Evolutionary conservation across 2,113 vertebrate species (phyloP).

Genomic region (Pollachius pollachius): DNA sequence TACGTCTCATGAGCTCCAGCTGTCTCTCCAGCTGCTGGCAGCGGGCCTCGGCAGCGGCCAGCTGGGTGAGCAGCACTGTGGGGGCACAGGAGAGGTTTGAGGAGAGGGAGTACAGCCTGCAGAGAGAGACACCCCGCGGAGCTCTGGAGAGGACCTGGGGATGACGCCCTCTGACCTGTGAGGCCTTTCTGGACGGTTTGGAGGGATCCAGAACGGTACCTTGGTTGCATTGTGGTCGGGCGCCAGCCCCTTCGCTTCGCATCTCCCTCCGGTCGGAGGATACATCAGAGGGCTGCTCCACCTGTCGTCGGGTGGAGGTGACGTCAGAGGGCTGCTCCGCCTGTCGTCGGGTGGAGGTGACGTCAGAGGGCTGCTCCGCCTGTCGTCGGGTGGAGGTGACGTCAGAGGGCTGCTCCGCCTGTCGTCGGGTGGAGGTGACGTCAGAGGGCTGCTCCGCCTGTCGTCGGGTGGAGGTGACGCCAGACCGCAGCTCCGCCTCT

Average conservation of each 20-base stretch:
- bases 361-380: no score
- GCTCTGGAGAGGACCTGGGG: neutral
- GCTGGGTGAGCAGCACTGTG: constrained; percentile 81
- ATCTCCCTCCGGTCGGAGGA: no score
- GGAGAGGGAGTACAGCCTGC: neutral
- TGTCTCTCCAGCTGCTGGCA: constrained; percentile 88
- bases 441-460: no score
- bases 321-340: constrained; percentile 48
- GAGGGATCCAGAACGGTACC: constrained; percentile 21
- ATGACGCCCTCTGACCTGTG: no score
- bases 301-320: no score
- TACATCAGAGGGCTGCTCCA: no score
- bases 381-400: no score
- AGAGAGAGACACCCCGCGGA: neutral
- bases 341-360: constrained; percentile 25
- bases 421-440: no score
- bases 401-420: no score
- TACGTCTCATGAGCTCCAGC: constrained; percentile 86
- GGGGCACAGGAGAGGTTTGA: neutral
- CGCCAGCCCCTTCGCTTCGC: no score
- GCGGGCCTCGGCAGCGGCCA: constrained; percentile 84
- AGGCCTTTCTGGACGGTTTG: neutral
- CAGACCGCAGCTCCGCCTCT: constrained; percentile 55
- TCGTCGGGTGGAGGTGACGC: no score
- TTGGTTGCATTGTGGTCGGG: constrained; percentile 31